Evolutionary conservation across 2,797 vertebrate genomes (phyloP), one percentile per base, ranked within the genome.

Genomic region (Hippocampus kuda): DNA sequence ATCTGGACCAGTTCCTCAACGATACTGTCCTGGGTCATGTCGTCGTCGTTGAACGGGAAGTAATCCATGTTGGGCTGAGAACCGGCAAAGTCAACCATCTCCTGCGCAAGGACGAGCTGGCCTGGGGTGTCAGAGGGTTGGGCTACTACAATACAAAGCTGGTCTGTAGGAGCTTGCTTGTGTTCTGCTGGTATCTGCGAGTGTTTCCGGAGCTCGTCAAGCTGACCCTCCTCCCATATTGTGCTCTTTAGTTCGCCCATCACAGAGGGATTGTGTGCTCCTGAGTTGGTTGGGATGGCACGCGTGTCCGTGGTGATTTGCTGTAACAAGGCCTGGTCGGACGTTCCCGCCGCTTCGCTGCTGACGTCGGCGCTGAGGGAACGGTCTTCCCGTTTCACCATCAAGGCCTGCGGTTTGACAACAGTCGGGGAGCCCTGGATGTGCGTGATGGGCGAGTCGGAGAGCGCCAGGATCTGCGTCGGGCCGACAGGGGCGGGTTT

Each of bases 11-110:
- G 90, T 84, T 99, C 97, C 86, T 99, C 97, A 76, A 99, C 97
- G 48, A 99, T 99, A 88, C 97, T 99, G 85, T 99, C 97, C 84
- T 99, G 97, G 68, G 97, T 99, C 83, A 98, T 95, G 78, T 99
- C 97, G 0, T 99, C 97, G 51, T 99, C 97, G 70, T 92, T 91
- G 78, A 99, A 99, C 0, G 94, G 93, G 79, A 99, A 99, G 87
- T 94, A 99, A 88, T 93, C 96, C 77, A 98, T 96, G 42, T 81
- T 95, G 67, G 93, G 84, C 76, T 95, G 95, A 64, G 94, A 90
- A 70, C 92, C 93, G 26, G 93, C 89, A 78, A 97, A 97, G 71
- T 95, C 95, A 57, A 95, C 94, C 85, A 98, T 91, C 79, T 95
- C 95, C 22, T 95, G 91, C 65, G 94, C 92, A 76, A 97, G 91